Conservation (phyloP, 2,797 vertebrate genomes). For the Alca torda region DNA sequence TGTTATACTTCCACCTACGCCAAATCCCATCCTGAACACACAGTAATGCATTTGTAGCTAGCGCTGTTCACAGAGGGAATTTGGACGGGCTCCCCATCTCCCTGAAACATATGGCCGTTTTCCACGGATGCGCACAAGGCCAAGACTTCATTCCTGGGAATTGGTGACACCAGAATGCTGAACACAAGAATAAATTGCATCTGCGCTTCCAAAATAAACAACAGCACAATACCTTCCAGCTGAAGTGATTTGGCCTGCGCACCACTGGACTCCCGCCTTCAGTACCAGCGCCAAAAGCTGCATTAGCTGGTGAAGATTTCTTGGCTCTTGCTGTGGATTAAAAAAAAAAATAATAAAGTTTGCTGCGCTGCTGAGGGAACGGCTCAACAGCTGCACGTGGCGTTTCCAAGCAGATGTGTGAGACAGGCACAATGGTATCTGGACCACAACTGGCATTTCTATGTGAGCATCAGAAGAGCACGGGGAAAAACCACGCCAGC, state of each 20-base stretch:
- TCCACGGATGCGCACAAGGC: background rate
- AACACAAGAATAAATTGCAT: background rate
- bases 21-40: background rate
- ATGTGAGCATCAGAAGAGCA: too few species aligned
- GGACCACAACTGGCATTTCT: background rate
- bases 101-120: background rate
- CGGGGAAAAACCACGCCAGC: fast-evolving
- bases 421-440: background rate
- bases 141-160: slow-evolving; percentile 12
- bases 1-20: background rate
- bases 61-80: background rate
- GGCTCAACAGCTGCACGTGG: background rate
- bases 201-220: slow-evolving; percentile 41
- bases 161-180: background rate
- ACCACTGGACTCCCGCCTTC: background rate
- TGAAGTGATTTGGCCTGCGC: slow-evolving; percentile 6
- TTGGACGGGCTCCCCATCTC: background rate
- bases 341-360: background rate
- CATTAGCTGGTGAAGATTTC: background rate
- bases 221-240: slow-evolving; percentile 47
- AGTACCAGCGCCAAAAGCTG: background rate
- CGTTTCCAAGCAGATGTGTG: background rate
- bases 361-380: background rate
- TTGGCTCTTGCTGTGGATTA: background rate
- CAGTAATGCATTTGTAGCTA: background rate